Conservation (phyloP, 2,113 vertebrate genomes). For the Ochotona curzoniae region DNA sequence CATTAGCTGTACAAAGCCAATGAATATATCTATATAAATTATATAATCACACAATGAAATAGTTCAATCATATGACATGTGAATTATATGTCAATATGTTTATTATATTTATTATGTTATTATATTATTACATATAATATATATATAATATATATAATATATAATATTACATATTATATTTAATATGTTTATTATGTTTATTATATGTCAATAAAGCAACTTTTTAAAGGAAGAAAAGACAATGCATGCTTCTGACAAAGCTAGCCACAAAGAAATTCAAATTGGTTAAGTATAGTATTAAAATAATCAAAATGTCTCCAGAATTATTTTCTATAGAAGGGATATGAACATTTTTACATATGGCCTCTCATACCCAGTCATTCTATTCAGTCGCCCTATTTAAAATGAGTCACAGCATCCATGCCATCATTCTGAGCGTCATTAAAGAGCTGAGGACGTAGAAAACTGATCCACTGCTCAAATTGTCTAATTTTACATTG, state of each 20-base stretch:
- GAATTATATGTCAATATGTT: slow-evolving; percentile 6
- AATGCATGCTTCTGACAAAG: accelerated
- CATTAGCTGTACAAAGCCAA: neutral
- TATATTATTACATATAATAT: no score
- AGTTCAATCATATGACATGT: neutral
- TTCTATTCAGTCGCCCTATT: neutral
- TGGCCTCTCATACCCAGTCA: neutral
- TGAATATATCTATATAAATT: neutral
- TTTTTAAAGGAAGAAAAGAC: neutral
- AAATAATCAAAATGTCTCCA: neutral
- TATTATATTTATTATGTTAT: no score
- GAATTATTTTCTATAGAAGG: slow-evolving; percentile 16
- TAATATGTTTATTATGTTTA: no score
- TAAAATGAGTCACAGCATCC: neutral
- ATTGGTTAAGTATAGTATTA: neutral
- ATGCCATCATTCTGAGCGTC: neutral
- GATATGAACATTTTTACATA: neutral
- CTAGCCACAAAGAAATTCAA: neutral
- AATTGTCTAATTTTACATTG: slow-evolving; percentile 36
- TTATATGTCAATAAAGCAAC: neutral
- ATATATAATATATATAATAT: no score
- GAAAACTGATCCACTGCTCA: neutral
- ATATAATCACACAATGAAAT: neutral
- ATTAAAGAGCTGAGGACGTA: neutral
- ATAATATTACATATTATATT: no score